A percentile compares a stretch with the other conserved stretches of the same genome.
Conservation (phyloP, 2,797 vertebrate species). For the Nannoperca obscura region DNA sequence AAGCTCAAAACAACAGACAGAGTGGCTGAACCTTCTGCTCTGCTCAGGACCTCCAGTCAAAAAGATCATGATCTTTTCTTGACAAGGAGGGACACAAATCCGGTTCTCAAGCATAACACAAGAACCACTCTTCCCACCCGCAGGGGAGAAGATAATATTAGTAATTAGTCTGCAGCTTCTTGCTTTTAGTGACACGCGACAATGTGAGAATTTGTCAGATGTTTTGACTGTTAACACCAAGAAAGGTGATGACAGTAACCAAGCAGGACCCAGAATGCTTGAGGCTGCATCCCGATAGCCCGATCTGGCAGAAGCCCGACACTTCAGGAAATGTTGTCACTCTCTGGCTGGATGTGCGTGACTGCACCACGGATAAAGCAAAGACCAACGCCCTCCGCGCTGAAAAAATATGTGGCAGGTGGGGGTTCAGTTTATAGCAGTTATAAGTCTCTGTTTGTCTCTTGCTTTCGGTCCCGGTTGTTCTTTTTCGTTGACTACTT, state of each 20-base stretch:
- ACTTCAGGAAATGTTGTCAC: conserved; percentile 50
- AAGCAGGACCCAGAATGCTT: conserved; percentile 17
- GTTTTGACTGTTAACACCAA: conserved; percentile 47
- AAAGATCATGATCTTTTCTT: conserved; percentile 21
- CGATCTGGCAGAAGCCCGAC: conserved; percentile 27
- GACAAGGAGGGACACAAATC: conserved; percentile 27
- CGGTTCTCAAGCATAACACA: conserved; percentile 19
- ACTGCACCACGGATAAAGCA: conserved; percentile 35
- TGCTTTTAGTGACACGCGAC: conserved; percentile 33
- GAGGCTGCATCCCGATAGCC: conserved; percentile 47
- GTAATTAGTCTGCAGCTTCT: conserved; percentile 52
- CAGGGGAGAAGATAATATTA: conserved; percentile 45
- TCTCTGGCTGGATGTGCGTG: conserved; percentile 40
- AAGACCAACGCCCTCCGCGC: background rate
- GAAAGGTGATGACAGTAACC: conserved; percentile 51
- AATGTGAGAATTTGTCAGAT: conserved; percentile 59
- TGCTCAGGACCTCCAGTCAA: conserved; percentile 21
- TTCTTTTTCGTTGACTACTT: conserved; percentile 7
- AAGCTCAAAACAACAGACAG: conserved; percentile 26
- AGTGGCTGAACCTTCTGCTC: conserved; percentile 25
- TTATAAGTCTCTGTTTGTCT: background rate
- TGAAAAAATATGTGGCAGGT: conserved; percentile 19
- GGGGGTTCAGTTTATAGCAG: conserved; percentile 28
- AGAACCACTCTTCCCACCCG: conserved; percentile 25
- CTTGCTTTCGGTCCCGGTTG: background rate